Evolutionary conservation across 2,888 invertebrate genomes (phyloP).

Genomic region (Pocota personata): DNA sequence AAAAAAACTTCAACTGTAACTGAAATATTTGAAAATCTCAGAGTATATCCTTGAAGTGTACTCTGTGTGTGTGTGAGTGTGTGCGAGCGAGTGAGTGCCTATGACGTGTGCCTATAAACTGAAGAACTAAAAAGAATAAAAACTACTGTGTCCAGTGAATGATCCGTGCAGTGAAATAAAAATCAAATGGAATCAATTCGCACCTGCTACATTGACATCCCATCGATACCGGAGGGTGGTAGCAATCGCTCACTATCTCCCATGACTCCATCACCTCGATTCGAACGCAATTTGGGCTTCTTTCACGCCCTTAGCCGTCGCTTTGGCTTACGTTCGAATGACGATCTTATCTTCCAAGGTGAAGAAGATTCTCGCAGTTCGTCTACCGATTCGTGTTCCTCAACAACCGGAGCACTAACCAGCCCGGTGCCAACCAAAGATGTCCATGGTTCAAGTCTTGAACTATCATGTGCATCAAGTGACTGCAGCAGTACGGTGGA

Average conservation of each 20-base stretch:
- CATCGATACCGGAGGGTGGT: conserved; percentile 39
- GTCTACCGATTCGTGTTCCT: conserved; percentile 82
- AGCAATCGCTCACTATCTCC: conserved; percentile 80
- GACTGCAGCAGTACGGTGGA: conserved; percentile 86
- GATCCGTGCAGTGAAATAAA: conserved; percentile 9
- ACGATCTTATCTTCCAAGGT: conserved; percentile 82
- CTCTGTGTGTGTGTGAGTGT: neutral
- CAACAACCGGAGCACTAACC: conserved; percentile 74
- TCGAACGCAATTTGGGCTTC: conserved; percentile 86
- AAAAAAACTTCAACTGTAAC: neutral
- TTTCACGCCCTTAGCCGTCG: conserved; percentile 87
- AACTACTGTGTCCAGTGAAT: conserved; percentile 28
- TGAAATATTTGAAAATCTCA: neutral
- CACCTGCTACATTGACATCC: conserved; percentile 77
- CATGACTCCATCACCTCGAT: conserved; percentile 84
- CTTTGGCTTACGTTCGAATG: conserved; percentile 85
- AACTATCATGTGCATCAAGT: conserved; percentile 83
- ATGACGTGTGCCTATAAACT: conserved; percentile 23
- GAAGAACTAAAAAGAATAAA: conserved; percentile 14
- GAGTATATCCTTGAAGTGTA: conserved; percentile 42
- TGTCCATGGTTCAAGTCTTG: conserved; percentile 75
- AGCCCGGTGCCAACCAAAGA: conserved; percentile 53
- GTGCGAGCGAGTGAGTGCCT: neutral
- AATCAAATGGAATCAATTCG: conserved; percentile 80
- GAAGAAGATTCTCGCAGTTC: conserved; percentile 83